Evolutionary conservation across 2,797 vertebrate species (phyloP), one percentile per base, ranked within the genome.

Genomic region (Chaetophractus vellerosus): DNA sequence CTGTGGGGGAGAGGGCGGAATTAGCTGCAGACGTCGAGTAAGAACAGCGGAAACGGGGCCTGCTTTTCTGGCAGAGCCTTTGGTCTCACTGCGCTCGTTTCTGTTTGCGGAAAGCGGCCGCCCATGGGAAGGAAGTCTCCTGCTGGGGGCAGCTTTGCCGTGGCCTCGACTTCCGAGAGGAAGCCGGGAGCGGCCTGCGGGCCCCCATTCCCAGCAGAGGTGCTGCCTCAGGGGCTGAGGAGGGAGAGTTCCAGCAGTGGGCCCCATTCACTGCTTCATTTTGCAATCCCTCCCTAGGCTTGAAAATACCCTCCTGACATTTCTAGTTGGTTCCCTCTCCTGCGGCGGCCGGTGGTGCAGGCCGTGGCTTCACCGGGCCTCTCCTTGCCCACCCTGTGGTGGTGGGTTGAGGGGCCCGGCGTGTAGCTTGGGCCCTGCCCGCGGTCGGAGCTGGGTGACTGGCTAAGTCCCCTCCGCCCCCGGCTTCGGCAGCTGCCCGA

Each of bases 381-480:
- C 28, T 33, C 31, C 33, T 45, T 21, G 3, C 16, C 31, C 38
- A 0, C 19, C 26, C 8, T 7, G 11, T 1, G 6, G 18, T 9
- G 28, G 19, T 1, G 9, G 33, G 71, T 31, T 3, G 5, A 15
- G 15, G 57, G 50, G 24, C 38, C 26, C 9, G 41, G 69, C 59
- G 2, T 8, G 3, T 2, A 36, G n/a, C n/a, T 38, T 19, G 7
- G 45, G 11, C 48, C 71, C 26, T 41, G 33, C n/a, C 68, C 19
- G 0, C 2, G 11, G 4, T 23, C 0, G 0, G 19, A 7, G 26
- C 48, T 9, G 0, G 0, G 0, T 8, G 4, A 31, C 52, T 2
- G 10, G 12, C 28, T 5, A 0, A 21, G 52, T 41, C 48, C 18
- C 48, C 64, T 8, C 45, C n/a, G n/a, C 45, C 7, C 45, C 45